Conservation (phyloP, 2,113 vertebrate genomes). For the Pangasianodon hypophthalmus region DNA sequence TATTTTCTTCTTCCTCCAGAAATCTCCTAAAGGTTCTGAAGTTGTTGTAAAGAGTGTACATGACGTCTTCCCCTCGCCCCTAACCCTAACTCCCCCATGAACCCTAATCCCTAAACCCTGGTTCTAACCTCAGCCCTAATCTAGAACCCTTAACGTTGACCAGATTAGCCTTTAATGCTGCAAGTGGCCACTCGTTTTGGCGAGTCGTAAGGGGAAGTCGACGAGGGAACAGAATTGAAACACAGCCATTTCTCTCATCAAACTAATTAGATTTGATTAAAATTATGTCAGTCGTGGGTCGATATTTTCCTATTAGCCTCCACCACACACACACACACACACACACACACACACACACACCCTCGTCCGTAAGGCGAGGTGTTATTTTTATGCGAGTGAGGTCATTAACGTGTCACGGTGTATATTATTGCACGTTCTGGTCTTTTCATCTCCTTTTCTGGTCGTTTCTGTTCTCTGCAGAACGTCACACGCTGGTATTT, state of each 20-base stretch:
- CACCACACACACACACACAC: no score
- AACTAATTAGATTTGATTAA: no score
- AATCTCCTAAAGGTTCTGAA: neutral
- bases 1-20: neutral
- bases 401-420: neutral
- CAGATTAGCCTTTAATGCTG: neutral
- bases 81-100: neutral
- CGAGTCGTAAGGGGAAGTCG: neutral
- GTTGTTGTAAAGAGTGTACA: neutral
- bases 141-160: neutral
- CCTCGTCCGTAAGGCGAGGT: neutral
- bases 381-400: slow-evolving; percentile 16
- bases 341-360: no score
- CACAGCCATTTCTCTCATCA: neutral
- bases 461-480: neutral
- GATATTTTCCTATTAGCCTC: neutral
- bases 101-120: neutral
- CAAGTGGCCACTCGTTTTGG: neutral
- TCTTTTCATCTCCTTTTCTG: slow-evolving; percentile 7
- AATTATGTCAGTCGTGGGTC: neutral
- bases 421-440: neutral
- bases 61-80: neutral
- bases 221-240: neutral
- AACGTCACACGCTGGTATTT: neutral
- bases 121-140: neutral